Evolutionary conservation across 1,140 invertebrate genomes (phyloP), one percentile per base, ranked within the genome.

Genomic region (Eupristina koningsbergeri): DNA sequence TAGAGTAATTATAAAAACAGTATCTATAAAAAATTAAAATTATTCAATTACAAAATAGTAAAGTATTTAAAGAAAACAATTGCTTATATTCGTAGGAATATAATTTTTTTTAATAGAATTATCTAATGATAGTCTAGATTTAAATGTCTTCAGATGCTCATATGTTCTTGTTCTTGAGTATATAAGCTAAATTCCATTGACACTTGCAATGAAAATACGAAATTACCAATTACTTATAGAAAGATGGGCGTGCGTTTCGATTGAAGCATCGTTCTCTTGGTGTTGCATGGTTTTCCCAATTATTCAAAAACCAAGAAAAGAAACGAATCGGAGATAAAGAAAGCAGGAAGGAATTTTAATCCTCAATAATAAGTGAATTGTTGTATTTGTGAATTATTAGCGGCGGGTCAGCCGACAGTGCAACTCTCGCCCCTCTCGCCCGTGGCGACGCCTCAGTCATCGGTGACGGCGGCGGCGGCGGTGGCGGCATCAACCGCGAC

Each of bases 401-500:
- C 50, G 45, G 26, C 83, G 19, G 39, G 41, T 29, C 81, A 82
- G n/a, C 17, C 83, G 45, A n/a, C n/a, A n/a, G 31, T 45, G n/a
- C 84, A 85, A 31, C 63, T 81, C 34, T 84, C 83, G 36, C 83
- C 83, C 31, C 53, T 88, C 50, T 92, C 91, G 13, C 91, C 89
- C 64, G 90, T 88, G 45, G 86, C 89, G 17, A 92, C n/a, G n/a
- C n/a, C n/a, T n/a, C n/a, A n/a, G n/a, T n/a, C n/a, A n/a, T n/a
- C n/a, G n/a, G n/a, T n/a, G n/a, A n/a, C n/a, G n/a, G n/a, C n/a
- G n/a, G n/a, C n/a, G n/a, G n/a, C n/a, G n/a, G n/a, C n/a, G n/a
- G n/a, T n/a, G n/a, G n/a, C n/a, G n/a, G n/a, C n/a, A n/a, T n/a
- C 45, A 17, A 93, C 93, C 0, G 92, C 93, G 0, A 90, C 94